Percentiles rank a stretch among this genome's conserved stretches.
These are phyloP conservation scores for Caenorhabditis imperialis DNA, from an alignment of 2,888 invertebrate genomes.

Conservation along the genomic window DNA sequence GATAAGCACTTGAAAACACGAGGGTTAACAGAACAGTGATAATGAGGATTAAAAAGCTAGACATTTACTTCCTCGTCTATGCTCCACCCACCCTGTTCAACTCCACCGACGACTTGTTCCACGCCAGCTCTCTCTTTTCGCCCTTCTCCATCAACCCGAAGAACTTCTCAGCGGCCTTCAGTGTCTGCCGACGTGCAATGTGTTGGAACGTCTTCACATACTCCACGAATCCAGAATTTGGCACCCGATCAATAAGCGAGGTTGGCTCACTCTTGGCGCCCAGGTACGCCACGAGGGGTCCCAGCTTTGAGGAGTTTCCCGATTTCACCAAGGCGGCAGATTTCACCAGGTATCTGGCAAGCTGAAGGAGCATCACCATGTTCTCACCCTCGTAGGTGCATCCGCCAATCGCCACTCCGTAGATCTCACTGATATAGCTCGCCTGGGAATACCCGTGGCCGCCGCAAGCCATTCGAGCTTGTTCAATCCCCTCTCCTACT, in stretches of 20 bases:
- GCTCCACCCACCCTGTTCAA: slow-evolving; percentile 45
- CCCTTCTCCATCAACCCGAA: slow-evolving; percentile 51
- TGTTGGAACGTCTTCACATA: slow-evolving; percentile 55
- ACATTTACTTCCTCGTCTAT: no score
- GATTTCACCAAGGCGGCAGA: slow-evolving; percentile 32
- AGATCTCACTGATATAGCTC: slow-evolving; percentile 78
- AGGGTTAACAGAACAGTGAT: no score
- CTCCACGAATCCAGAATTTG: slow-evolving; percentile 11
- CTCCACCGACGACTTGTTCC: slow-evolving; percentile 67
- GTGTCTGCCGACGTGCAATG: slow-evolving; percentile 52
- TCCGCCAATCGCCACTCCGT: slow-evolving; percentile 84
- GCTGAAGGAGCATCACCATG: slow-evolving; percentile 91
- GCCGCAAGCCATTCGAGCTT: slow-evolving; percentile 87
- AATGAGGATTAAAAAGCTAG: no score
- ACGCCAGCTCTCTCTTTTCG: slow-evolving; percentile 58
- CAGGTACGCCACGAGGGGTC: slow-evolving; percentile 58
- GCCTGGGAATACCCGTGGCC: slow-evolving; percentile 84
- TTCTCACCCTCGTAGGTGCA: slow-evolving; percentile 98
- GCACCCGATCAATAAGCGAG: slow-evolving; percentile 46
- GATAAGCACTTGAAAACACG: no score
- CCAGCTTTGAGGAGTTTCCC: slow-evolving; percentile 14
- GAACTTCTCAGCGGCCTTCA: slow-evolving; percentile 56
- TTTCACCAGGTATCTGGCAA: slow-evolving; percentile 88
- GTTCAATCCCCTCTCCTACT: slow-evolving; percentile 86
- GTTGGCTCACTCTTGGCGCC: slow-evolving; percentile 37